These are phyloP conservation scores for Meandrusa payeni DNA, from an alignment of 2,888 invertebrate genomes.

Conservation along the genomic window DNA sequence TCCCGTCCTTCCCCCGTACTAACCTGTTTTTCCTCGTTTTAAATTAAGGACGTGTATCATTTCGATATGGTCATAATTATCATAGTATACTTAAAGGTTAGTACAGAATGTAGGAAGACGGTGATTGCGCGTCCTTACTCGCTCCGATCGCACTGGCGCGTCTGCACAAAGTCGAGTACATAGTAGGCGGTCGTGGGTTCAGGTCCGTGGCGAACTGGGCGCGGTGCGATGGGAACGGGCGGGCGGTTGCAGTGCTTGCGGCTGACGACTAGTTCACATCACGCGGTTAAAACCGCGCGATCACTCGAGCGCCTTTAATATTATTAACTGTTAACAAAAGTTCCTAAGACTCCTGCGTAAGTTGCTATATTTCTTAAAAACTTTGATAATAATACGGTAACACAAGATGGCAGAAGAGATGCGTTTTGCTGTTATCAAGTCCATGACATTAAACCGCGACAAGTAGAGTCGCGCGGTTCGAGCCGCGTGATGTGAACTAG, in stretches of 20 bases:
- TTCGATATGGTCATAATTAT: slow-evolving; percentile 12
- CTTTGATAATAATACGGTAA: no score
- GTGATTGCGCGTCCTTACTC: slow-evolving; percentile 64
- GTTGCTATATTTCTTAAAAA: no score
- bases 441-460: slow-evolving; percentile 6
- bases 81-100: slow-evolving; percentile 43
- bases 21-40: slow-evolving; percentile 63
- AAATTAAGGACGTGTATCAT: slow-evolving; percentile 5
- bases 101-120: slow-evolving; percentile 61
- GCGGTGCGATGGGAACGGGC: slow-evolving; percentile 73
- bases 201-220: slow-evolving; percentile 55
- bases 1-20: slow-evolving; percentile 66
- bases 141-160: slow-evolving; percentile 78
- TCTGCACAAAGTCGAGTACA: slow-evolving; percentile 45
- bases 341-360: no score
- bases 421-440: slow-evolving; percentile 9
- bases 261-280: slow-evolving; percentile 21
- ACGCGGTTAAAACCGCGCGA: slow-evolving; percentile 52
- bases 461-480: slow-evolving; percentile 49
- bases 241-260: slow-evolving; percentile 52
- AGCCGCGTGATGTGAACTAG: slow-evolving; percentile 74
- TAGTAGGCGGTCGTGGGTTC: slow-evolving; percentile 33
- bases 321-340: no score
- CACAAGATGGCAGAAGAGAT: slow-evolving; percentile 6
- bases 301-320: no score